Conservation (phyloP, 2,113 vertebrate genomes). For the Seriola dumerili region DNA sequence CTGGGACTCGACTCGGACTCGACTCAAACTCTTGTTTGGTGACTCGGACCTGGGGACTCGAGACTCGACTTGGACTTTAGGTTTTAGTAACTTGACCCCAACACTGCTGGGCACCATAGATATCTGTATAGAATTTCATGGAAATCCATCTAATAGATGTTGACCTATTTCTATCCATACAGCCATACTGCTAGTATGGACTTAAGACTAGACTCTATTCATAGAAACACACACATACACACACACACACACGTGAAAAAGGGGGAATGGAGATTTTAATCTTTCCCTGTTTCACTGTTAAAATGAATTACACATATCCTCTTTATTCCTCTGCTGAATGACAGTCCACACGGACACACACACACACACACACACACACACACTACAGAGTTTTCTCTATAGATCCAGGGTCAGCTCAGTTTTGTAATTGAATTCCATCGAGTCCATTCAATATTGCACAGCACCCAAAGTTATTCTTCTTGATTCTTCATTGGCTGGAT, state of each 20-base stretch:
- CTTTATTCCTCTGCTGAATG: slow-evolving; percentile 24
- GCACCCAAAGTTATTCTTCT: slow-evolving; percentile 29
- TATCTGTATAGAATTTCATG: not conserved
- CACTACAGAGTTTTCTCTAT: slow-evolving; percentile 2
- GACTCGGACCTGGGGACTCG: too few species aligned
- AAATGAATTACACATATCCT: slow-evolving; percentile 12
- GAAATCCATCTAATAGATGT: not conserved
- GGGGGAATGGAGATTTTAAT: not conserved
- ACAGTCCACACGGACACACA: not conserved
- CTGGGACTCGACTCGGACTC: too few species aligned
- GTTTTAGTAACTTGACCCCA: too few species aligned
- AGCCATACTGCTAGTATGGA: not conserved
- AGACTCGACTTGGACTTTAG: too few species aligned
- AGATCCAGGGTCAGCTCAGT: slow-evolving; percentile 10
- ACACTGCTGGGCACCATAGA: not conserved
- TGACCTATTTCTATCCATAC: not conserved
- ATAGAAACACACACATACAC: not conserved
- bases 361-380: too few species aligned
- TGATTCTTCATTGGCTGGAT: slow-evolving; percentile 26
- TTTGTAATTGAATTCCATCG: slow-evolving; percentile 47
- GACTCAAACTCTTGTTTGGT: too few species aligned
- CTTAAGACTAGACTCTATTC: not conserved
- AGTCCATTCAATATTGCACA: slow-evolving; percentile 1
- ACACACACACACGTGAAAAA: not conserved
- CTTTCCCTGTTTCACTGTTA: not conserved